phyloP scores from a whole-genome alignment of 2,888 invertebrate genomes.

The Malacosoma neustria region DNA sequence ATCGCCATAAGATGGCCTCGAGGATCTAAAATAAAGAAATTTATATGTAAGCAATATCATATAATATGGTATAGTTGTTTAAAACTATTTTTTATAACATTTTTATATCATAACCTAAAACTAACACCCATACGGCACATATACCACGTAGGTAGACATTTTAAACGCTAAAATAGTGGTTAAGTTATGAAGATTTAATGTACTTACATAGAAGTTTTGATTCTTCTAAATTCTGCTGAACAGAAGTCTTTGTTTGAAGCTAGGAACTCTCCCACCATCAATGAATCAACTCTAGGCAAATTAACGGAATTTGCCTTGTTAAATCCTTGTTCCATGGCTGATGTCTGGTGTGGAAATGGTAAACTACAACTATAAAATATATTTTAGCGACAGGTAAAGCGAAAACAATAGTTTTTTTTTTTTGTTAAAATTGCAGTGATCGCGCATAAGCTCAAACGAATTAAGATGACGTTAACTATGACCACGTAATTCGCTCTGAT shows the following conservation, averaged over 20 bases:
- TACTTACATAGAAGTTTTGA: conserved; percentile 6
- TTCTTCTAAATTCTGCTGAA: conserved; percentile 3
- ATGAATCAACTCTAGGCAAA: conserved; percentile 2
- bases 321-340: conserved; percentile 5
- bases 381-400: neutral
- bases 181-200: neutral
- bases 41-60: neutral
- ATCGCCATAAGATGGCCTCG: conserved; percentile 19
- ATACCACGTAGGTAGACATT: too few relatives aligned
- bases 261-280: conserved; percentile 1
- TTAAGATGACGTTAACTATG: neutral
- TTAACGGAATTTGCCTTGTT: conserved; percentile 3
- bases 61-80: neutral
- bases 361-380: neutral
- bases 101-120: neutral
- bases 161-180: neutral
- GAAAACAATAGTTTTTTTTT: neutral
- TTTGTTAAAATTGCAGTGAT: too few relatives aligned
- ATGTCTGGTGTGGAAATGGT: neutral
- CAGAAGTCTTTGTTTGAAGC: conserved; percentile 2
- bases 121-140: too few relatives aligned
- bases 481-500: neutral
- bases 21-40: conserved; percentile 4
- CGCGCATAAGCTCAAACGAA: too few relatives aligned
- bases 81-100: conserved; percentile 1